These are phyloP conservation scores for Okapia johnstoni DNA, from an alignment of 2,113 vertebrate species.

Conservation along the genomic window DNA sequence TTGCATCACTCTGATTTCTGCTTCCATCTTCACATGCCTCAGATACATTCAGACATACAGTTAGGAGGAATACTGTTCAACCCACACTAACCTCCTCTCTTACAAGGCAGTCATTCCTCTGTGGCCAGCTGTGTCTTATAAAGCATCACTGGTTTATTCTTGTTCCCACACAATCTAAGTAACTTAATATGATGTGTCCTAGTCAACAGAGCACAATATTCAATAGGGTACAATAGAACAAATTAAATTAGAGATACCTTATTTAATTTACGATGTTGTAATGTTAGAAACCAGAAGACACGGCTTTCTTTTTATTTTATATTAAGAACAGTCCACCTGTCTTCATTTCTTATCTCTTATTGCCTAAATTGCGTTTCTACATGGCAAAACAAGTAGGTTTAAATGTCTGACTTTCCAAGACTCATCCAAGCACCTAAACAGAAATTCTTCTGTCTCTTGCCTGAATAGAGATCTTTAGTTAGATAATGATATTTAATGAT, in stretches of 20 bases:
- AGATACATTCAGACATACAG: not conserved
- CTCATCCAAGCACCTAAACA: not conserved
- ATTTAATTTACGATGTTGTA: not conserved
- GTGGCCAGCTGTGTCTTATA: not conserved
- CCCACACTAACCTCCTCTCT: not conserved
- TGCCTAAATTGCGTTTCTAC: not conserved
- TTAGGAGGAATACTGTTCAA: not conserved
- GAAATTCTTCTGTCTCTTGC: not conserved
- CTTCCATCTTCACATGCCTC: not conserved
- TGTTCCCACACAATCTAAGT: not conserved
- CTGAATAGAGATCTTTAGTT: not conserved
- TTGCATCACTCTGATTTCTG: not conserved
- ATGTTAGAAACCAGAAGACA: not conserved
- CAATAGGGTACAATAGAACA: not conserved
- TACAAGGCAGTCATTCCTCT: not conserved
- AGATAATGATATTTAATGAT: slow-evolving; percentile 22
- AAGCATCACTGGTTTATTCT: not conserved
- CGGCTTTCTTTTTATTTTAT: not conserved
- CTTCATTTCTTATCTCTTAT: not conserved
- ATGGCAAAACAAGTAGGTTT: not conserved
- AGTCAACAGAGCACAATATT: not conserved
- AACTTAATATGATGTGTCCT: not conserved
- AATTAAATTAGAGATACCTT: not conserved
- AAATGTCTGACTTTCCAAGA: not conserved
- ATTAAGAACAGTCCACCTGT: not conserved